Conservation (phyloP, 2,797 vertebrate genomes). For the Enteromius treurensis region DNA sequence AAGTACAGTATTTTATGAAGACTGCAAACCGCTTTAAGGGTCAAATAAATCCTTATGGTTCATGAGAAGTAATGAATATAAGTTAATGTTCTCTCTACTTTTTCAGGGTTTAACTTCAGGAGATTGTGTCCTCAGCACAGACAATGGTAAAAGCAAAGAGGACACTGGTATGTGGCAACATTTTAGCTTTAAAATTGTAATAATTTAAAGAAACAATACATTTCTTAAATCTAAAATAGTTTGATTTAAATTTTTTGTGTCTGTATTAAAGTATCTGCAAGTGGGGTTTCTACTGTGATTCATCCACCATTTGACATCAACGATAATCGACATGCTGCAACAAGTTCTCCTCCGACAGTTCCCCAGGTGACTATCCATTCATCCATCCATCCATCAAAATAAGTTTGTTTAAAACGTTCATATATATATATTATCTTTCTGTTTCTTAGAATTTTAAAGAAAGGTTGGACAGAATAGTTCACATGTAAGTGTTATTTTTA, state of each 20-base stretch:
- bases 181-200: background rate
- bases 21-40: slow-evolving; percentile 1
- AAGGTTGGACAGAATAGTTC: slow-evolving; percentile 85
- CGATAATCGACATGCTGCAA: background rate
- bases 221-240: background rate
- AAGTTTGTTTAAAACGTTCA: background rate
- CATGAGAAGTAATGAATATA: background rate
- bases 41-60: slow-evolving; percentile 2
- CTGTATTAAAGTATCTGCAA: slow-evolving; percentile 12
- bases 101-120: slow-evolving; percentile 16
- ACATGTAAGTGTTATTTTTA: slow-evolving; percentile 81
- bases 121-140: background rate
- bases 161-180: slow-evolving; percentile 9
- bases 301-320: background rate
- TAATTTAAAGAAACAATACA: background rate
- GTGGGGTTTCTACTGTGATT: background rate
- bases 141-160: slow-evolving; percentile 5
- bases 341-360: background rate
- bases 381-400: background rate
- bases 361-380: slow-evolving; percentile 26
- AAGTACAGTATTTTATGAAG: background rate
- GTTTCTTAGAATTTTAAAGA: slow-evolving; percentile 78
- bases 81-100: background rate
- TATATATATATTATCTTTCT: slow-evolving; percentile 19
- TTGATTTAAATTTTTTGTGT: background rate